Conservation (phyloP, 2,888 invertebrate species). For the Penaeus monodon region DNA sequence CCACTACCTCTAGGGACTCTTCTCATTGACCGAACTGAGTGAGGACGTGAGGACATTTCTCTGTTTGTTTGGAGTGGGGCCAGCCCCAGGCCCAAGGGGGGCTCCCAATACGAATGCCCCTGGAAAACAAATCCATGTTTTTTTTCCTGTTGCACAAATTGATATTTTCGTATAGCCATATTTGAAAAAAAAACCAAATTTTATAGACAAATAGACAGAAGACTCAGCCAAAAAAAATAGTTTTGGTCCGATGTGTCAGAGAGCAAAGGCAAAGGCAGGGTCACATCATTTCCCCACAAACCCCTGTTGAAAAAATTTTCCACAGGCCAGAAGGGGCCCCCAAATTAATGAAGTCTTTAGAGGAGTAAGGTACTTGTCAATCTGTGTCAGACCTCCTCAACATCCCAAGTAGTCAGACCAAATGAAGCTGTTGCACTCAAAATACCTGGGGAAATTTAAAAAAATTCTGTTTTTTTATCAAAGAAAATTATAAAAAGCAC, state of each 20-base stretch:
- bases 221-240: slow-evolving; percentile 69
- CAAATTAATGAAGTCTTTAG: slow-evolving; percentile 97
- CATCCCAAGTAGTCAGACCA: slow-evolving; percentile 98
- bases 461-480: slow-evolving; percentile 25
- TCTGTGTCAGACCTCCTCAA: slow-evolving; percentile 97
- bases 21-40: slow-evolving; percentile 70
- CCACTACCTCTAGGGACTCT: slow-evolving; percentile 82
- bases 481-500: neutral
- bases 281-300: slow-evolving; percentile 98
- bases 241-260: slow-evolving; percentile 90
- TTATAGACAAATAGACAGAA: neutral
- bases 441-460: slow-evolving; percentile 80
- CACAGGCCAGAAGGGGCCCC: slow-evolving; percentile 94
- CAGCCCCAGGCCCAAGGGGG: slow-evolving; percentile 83
- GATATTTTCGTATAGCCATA: neutral
- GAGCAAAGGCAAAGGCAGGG: slow-evolving; percentile 93
- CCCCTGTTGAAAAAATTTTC: slow-evolving; percentile 98
- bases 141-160: neutral
- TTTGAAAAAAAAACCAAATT: no score
- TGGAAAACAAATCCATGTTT: slow-evolving; percentile 24
- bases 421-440: slow-evolving; percentile 96
- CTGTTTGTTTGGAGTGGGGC: slow-evolving; percentile 96
- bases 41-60: slow-evolving; percentile 74
- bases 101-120: slow-evolving; percentile 66
- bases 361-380: slow-evolving; percentile 96